A percentile compares a stretch with the other conserved stretches of the same genome.
Conservation (phyloP, 2,113 vertebrate genomes). For the Erythrocercus mccallii region DNA sequence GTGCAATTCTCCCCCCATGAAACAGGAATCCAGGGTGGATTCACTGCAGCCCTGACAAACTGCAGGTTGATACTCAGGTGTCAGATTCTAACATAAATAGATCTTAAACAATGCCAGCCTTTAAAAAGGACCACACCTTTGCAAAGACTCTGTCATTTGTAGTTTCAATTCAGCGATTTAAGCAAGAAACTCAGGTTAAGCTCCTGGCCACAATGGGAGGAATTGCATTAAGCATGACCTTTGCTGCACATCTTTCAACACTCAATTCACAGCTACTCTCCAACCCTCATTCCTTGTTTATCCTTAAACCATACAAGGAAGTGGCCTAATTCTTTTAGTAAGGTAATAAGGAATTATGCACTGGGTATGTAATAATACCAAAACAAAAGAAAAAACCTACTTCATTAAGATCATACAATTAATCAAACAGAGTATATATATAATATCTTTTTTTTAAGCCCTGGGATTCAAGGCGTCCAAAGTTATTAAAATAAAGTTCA, state of each 20-base stretch:
- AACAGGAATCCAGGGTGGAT: neutral
- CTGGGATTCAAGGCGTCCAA: conserved; percentile 86
- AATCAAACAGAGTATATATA: conserved; percentile 88
- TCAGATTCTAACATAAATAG: neutral
- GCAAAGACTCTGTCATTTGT: neutral
- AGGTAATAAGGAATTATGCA: conserved; percentile 63
- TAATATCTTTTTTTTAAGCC: conserved; percentile 84
- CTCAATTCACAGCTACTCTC: conserved; percentile 33
- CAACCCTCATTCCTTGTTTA: conserved; percentile 19
- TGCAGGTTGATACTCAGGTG: neutral
- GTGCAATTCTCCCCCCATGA: neutral
- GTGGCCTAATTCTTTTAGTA: neutral
- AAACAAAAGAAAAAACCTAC: conserved; percentile 81
- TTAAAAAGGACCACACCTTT: neutral
- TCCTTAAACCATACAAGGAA: conserved; percentile 49
- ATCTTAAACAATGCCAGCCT: neutral
- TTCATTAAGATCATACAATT: conserved; percentile 89
- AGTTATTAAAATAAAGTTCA: conserved; percentile 88
- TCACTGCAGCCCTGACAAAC: neutral
- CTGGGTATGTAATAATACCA: conserved; percentile 86
- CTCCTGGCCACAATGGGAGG: neutral
- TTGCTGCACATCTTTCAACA: conserved; percentile 69
- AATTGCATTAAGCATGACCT: neutral
- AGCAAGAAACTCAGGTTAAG: neutral
- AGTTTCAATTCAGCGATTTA: neutral